Percentiles rank a stretch among this genome's conserved stretches.
These are phyloP conservation scores for Nanorana parkeri DNA, from an alignment of 2,113 vertebrate species.

Conservation along the genomic window DNA sequence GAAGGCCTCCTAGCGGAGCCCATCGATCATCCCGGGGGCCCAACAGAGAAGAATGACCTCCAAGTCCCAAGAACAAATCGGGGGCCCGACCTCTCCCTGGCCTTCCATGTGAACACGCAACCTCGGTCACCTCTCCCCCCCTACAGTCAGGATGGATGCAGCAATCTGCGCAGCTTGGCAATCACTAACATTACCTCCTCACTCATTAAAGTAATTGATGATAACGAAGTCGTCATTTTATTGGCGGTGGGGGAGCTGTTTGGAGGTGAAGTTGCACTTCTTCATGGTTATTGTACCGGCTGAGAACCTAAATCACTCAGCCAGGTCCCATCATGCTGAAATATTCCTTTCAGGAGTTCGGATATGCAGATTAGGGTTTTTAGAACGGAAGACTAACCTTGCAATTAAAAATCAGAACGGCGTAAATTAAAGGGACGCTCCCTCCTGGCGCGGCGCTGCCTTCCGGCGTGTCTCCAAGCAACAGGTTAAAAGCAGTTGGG, in stretches of 20 bases:
- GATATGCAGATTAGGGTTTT: slow-evolving; percentile 31
- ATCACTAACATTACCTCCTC: slow-evolving; percentile 21
- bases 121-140: neutral
- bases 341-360: neutral
- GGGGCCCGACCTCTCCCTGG: neutral
- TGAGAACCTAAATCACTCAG: slow-evolving; percentile 32
- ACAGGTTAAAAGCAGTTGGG: too few species aligned
- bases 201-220: slow-evolving; percentile 49
- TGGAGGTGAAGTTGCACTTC: slow-evolving; percentile 22
- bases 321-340: slow-evolving; percentile 13
- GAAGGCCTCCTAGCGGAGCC: neutral
- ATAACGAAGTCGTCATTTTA: slow-evolving; percentile 31
- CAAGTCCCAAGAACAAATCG: neutral
- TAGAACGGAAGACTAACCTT: neutral
- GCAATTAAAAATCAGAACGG: neutral
- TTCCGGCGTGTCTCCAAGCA: too few species aligned
- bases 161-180: slow-evolving; percentile 1
- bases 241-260: slow-evolving; percentile 39
- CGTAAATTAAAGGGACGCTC: neutral
- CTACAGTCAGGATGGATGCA: neutral
- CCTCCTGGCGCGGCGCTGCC: too few species aligned
- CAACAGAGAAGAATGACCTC: neutral
- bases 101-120: neutral
- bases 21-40: neutral
- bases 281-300: slow-evolving; percentile 12